Base-by-base conservation (phyloP, 2,113 vertebrate genomes). In the Eclectus roratus region DNA sequence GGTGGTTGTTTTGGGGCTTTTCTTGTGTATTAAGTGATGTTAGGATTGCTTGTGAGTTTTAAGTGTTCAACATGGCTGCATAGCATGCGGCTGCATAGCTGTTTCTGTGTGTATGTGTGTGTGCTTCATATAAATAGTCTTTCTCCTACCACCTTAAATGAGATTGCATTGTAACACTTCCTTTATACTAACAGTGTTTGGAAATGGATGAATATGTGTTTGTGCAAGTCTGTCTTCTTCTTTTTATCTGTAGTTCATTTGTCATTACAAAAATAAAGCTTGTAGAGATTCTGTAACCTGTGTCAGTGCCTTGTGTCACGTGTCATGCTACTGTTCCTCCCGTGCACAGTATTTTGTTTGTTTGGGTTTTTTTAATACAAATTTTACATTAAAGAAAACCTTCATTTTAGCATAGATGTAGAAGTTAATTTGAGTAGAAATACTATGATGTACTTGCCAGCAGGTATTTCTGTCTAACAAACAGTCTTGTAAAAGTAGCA, bases 251-350 rank as follows among this genome's bases (percentile, higher is more conserved):
- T 6, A n/a, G 58, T 39, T 72, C 13, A 70, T 43, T 46, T 81
- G 43, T 88, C 33, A 19, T 65, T 52, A 12, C 47, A 19, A 28
- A 31, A 31, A 68, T 13, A 20, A 52, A 0, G 43, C 93, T 81
- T 85, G 1, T 93, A 93, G 96, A 97, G 96, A 97, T 97, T 97
- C 97, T 97, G 97, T 97, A 97, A 97, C 93, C 93, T 96, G 95
- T 97, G 97, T 96, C 95, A 95, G 94, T 95, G 94, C 92, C 93
- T 95, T 37, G 80, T 96, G 92, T 95, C 94, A 93, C 1, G 55
- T 91, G 81, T 90, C 93, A 91, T 56, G 95, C 82, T 95, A 64
- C 93, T 83, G 69, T 20, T 91, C 82, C 92, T 97, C 93, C 95
- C 83, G 33, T 41, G 52, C 44, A 9, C 66, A 44, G 12, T 7